These are phyloP conservation scores for Malurus splendens DNA, from an alignment of 2,797 vertebrate genomes.

Conservation along the genomic window DNA sequence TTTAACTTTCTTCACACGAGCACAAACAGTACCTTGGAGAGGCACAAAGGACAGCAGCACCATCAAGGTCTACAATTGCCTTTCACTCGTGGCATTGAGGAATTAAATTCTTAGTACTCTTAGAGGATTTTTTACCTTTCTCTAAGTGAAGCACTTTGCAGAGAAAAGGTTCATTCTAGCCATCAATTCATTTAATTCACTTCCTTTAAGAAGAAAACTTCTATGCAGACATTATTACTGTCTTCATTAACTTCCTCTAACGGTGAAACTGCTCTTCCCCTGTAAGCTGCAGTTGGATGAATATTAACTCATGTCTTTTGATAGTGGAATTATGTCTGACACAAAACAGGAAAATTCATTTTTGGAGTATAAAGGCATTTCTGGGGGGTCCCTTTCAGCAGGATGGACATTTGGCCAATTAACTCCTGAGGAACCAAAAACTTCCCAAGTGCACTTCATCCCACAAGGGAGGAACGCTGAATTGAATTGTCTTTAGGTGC, in stretches of 20 bases:
- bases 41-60: not conserved
- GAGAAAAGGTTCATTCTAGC: not conserved
- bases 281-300: not conserved
- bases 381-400: not conserved
- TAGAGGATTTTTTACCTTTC: not conserved
- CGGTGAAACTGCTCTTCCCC: not conserved
- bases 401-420: not conserved
- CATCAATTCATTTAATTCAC: not conserved
- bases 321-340: not conserved
- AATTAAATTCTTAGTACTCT: not conserved
- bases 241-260: not conserved
- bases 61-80: not conserved
- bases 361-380: not conserved
- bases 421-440: not conserved
- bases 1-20: not conserved
- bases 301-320: not conserved
- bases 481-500: not conserved
- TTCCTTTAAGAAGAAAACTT: not conserved
- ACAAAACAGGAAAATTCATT: not conserved
- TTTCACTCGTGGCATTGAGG: not conserved
- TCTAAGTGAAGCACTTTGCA: not conserved
- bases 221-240: not conserved
- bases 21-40: not conserved
- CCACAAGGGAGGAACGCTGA: not conserved
- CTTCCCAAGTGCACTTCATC: not conserved